Evolutionary conservation across 2,113 vertebrate species (phyloP), one percentile per base, ranked within the genome.

Genomic region (Alligator mississippiensis): DNA sequence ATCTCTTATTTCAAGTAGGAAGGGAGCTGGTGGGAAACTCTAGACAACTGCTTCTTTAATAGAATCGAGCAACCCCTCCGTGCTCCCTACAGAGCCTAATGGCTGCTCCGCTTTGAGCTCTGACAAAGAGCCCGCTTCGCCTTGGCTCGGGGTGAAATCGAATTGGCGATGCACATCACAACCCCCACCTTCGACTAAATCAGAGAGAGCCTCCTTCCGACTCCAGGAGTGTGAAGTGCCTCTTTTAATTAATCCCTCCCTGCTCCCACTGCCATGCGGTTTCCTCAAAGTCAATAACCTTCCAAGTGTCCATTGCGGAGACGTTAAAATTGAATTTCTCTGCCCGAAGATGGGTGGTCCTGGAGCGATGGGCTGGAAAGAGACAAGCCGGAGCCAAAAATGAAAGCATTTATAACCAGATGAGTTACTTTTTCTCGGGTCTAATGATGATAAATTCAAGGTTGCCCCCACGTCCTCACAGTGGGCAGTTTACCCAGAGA

Each of bases 1-100:
- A 92, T 94, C 57, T 95, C 76, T 84, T 96, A 59, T 6, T 93
- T 93, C 96, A 95, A 92, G 28, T 5, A 84, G 80, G 81, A 38
- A 77, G 11, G 58, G 82, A 89, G 30, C 24, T 91, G 47, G 72
- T 68, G 68, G 89, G 58, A 91, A 80, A 77, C 27, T 47, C 88
- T 2, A 3, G 90, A 84, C 21, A 3, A 75, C 54, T 18, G 30
- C 66, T 93, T 68, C 15, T 87, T 90, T 83, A 90, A 87, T 30
- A 85, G 80, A 84, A 94, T 82, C 85, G 80, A 75, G 87, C 79
- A 74, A 76, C 78, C 80, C 63, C 75, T 59, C 27, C 83, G 80
- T 79, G 83, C 88, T 85, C 85, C 64, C 27, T 63, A 77, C 15
- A 27, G 63, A 82, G 72, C 55, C 60, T 75, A 66, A 80, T 79